Percentiles rank a stretch among this genome's conserved stretches.
phyloP scores from a whole-genome alignment of 2,888 invertebrate genomes.

The Melolontha melolontha region DNA sequence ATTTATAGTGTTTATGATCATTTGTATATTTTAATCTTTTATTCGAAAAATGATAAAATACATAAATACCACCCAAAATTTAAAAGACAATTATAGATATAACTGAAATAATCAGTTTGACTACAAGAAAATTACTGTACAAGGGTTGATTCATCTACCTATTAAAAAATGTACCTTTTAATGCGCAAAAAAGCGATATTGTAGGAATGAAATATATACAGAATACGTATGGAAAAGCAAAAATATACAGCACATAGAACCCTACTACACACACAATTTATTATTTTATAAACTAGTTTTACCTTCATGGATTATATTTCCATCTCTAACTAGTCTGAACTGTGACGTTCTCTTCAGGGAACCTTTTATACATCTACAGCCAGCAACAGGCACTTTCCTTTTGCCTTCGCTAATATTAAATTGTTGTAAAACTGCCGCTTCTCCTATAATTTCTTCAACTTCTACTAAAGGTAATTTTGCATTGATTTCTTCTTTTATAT shows the following conservation, averaged over 20 bases:
- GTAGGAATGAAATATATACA: background rate
- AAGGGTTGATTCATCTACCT: no score
- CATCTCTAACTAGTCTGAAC: slow-evolving; percentile 77
- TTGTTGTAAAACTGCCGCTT: slow-evolving; percentile 86
- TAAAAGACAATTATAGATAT: no score
- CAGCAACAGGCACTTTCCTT: slow-evolving; percentile 88
- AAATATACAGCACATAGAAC: no score
- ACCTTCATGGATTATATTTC: slow-evolving; percentile 80
- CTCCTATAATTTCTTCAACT: slow-evolving; percentile 82
- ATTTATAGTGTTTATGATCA: no score
- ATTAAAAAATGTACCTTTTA: background rate
- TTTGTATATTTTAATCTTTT: no score
- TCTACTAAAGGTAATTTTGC: slow-evolving; percentile 76
- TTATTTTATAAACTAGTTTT: slow-evolving; percentile 45
- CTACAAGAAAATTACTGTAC: no score
- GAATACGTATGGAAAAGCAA: background rate
- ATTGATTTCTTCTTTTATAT: slow-evolving; percentile 84
- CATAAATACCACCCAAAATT: no score
- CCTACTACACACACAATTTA: no score
- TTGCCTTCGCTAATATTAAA: slow-evolving; percentile 85
- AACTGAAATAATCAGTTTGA: no score
- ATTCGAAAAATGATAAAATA: no score
- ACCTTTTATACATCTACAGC: slow-evolving; percentile 87
- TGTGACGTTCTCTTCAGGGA: slow-evolving; percentile 74
- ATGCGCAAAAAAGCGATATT: background rate